Evolutionary conservation across 2,113 vertebrate species (phyloP), one percentile per base, ranked within the genome.

Genomic region (Microcebus tavaratra): DNA sequence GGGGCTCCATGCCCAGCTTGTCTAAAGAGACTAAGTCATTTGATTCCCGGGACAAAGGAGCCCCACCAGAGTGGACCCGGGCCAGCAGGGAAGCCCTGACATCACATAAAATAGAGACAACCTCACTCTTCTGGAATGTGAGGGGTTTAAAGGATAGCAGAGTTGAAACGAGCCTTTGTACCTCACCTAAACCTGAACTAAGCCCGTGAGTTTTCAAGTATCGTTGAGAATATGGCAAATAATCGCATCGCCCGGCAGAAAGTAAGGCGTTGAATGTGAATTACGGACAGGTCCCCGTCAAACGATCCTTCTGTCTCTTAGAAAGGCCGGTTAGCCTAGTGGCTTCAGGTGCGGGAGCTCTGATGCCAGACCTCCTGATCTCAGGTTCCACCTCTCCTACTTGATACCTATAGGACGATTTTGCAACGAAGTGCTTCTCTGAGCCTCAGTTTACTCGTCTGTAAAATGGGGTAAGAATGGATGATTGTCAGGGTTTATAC

Each of bases 11-110:
- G 93, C 93, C 91, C 89, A 90, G 23, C 70, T 93, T 42, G 9
- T 80, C 57, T 45, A 91, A 96, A 94, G 91, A 97, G 91, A 91
- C 94, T 67, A 79, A 94, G 85, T 96, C 96, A 87, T 90, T 87
- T 94, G 88, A 96, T 82, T 96, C 76, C 88, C 59, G 72, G 91
- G 90, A 97, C 93, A 94, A 95, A 97, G 65, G 91, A 83, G 45
- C 36, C 82, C 91, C 68, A 65, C 27, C 50, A n/a, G 63, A 78
- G 87, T 84, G 88, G 93, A 94, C 80, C 82, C 5, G 45, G 83
- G 83, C 70, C 93, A 91, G 89, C 93, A 88, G 85, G 83, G 87
- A 97, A 97, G 76, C 79, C 89, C 97, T 96, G 92, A 87, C 95
- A 87, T 93, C 92, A 94, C 86, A 97, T 80, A 95, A 95, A 95